phyloP scores from a whole-genome alignment of 2,888 invertebrate genomes.

The Dryobota labecula region DNA sequence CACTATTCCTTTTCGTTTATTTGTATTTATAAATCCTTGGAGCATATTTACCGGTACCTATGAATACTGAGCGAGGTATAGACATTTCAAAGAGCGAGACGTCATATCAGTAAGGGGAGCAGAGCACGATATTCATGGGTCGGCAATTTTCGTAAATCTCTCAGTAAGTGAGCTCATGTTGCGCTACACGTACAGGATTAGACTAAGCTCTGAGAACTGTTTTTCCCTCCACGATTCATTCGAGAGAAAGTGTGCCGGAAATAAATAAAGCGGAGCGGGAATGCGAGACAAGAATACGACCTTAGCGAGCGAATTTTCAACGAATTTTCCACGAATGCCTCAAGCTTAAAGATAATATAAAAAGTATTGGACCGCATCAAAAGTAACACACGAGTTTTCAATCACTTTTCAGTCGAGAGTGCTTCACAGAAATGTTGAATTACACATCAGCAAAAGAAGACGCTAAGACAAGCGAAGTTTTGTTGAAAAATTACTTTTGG shows the following conservation, averaged over 20 bases:
- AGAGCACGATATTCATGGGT: conserved; percentile 69
- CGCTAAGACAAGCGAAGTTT: conserved; percentile 53
- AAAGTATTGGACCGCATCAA: conserved; percentile 60
- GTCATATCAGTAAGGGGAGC: conserved; percentile 63
- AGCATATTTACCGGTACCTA: conserved; percentile 54
- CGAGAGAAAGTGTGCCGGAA: conserved; percentile 73
- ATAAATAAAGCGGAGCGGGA: conserved; percentile 76
- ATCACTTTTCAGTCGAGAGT: conserved; percentile 47
- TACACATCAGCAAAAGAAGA: conserved; percentile 47
- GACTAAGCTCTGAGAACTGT: conserved; percentile 81
- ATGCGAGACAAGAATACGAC: conserved; percentile 72
- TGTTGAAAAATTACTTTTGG: conserved; percentile 65
- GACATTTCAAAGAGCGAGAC: conserved; percentile 48
- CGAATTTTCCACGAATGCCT: conserved; percentile 67
- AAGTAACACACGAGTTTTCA: conserved; percentile 58
- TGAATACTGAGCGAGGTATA: conserved; percentile 48
- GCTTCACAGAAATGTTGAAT: conserved; percentile 45
- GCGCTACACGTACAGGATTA: conserved; percentile 78
- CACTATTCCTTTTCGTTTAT: conserved; percentile 35
- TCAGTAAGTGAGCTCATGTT: conserved; percentile 79
- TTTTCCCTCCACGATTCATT: conserved; percentile 78
- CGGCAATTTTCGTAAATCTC: conserved; percentile 77
- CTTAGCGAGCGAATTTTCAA: conserved; percentile 59
- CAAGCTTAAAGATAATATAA: conserved; percentile 63
- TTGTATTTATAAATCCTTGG: conserved; percentile 34